These are phyloP conservation scores for Volucella inanis DNA, from an alignment of 2,888 invertebrate genomes.

Conservation along the genomic window DNA sequence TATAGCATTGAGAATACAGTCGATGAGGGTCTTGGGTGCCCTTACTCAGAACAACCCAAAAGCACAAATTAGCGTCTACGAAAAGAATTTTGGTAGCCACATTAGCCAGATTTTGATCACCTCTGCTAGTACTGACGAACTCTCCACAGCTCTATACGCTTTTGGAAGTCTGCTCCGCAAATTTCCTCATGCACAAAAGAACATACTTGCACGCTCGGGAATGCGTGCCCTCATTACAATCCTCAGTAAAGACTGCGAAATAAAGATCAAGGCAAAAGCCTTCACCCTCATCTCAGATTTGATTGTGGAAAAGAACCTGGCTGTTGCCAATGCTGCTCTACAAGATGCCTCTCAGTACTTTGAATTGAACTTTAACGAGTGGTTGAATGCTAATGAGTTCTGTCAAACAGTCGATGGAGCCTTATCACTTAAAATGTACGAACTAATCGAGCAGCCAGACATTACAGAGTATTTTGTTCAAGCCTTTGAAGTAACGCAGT, in stretches of 20 bases:
- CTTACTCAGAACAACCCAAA: slow-evolving; percentile 89
- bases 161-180: slow-evolving; percentile 88
- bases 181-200: slow-evolving; percentile 89
- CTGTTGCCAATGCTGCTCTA: slow-evolving; percentile 73
- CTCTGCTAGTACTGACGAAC: slow-evolving; percentile 83
- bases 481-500: slow-evolving; percentile 77
- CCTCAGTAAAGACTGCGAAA: slow-evolving; percentile 84
- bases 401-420: slow-evolving; percentile 78
- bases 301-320: slow-evolving; percentile 83
- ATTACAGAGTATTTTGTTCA: slow-evolving; percentile 79
- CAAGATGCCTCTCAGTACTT: slow-evolving; percentile 79
- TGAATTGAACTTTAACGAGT: slow-evolving; percentile 78
- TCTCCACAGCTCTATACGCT: slow-evolving; percentile 86
- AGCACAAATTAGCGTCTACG: slow-evolving; percentile 88
- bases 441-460: slow-evolving; percentile 79
- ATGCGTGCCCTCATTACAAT: slow-evolving; percentile 85
- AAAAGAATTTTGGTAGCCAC: slow-evolving; percentile 86
- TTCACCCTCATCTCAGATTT: slow-evolving; percentile 86
- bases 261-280: slow-evolving; percentile 85
- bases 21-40: slow-evolving; percentile 87
- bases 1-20: slow-evolving; percentile 85
- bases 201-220: slow-evolving; percentile 87
- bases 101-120: slow-evolving; percentile 85
- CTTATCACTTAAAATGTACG: slow-evolving; percentile 77
- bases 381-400: slow-evolving; percentile 79